Conservation (phyloP, 2,113 vertebrate genomes). For the Orthonyx spaldingii region DNA sequence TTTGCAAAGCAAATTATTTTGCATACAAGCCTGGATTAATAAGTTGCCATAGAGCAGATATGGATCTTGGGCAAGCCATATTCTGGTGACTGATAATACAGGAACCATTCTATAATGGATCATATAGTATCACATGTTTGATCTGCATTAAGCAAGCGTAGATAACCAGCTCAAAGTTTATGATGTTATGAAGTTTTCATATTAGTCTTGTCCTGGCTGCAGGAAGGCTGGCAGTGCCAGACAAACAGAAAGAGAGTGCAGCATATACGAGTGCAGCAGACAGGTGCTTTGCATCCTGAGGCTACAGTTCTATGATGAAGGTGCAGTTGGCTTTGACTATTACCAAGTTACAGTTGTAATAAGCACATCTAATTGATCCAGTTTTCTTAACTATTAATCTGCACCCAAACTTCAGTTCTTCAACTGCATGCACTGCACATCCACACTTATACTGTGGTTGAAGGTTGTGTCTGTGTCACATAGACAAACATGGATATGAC, state of each 20-base stretch:
- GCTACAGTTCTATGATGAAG: background rate
- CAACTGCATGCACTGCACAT: background rate
- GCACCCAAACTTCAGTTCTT: background rate
- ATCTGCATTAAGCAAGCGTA: background rate
- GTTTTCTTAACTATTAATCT: background rate
- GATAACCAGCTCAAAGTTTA: background rate
- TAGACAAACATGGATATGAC: background rate
- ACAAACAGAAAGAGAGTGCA: background rate
- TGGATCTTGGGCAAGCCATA: background rate
- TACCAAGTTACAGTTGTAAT: background rate
- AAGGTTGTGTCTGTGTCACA: background rate
- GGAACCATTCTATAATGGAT: background rate
- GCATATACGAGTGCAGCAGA: background rate
- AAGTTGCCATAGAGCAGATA: background rate
- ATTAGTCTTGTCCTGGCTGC: background rate
- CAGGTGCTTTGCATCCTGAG: background rate
- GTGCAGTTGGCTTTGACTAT: background rate
- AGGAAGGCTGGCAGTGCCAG: background rate
- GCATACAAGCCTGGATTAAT: background rate
- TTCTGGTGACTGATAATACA: background rate
- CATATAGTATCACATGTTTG: background rate
- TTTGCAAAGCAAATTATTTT: background rate
- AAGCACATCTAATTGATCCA: background rate
- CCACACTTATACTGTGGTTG: background rate
- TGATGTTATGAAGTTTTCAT: background rate